Percentiles rank a stretch among this genome's conserved stretches.
Evolutionary conservation across 2,888 invertebrate species (phyloP).

Genomic region (Andrena camellia): DNA sequence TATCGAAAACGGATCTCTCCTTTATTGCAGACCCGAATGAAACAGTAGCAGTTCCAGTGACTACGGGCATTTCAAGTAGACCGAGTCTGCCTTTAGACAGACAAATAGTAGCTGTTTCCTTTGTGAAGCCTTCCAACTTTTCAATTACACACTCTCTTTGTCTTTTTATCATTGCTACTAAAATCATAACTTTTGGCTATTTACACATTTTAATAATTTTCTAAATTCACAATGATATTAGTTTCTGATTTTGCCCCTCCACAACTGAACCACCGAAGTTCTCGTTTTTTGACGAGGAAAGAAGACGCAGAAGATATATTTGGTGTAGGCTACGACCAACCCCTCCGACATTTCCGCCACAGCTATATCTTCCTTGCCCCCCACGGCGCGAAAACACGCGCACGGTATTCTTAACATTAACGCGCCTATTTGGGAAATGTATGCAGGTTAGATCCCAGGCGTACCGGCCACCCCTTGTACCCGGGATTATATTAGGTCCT

Average conservation of each 20-base stretch:
- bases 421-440: constrained; percentile 77
- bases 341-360: constrained; percentile 51
- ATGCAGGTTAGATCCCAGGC: constrained; percentile 74
- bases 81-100: not conserved
- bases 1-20: constrained; percentile 1
- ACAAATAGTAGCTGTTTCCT: no score
- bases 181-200: no score
- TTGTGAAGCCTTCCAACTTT: not conserved
- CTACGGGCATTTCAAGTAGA: not conserved
- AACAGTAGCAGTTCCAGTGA: no score
- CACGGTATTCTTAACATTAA: constrained; percentile 75
- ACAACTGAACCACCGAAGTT: not conserved
- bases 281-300: not conserved
- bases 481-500: constrained; percentile 79
- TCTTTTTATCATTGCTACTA: no score
- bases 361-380: constrained; percentile 32
- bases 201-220: no score
- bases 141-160: no score
- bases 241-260: no score
- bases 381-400: constrained; percentile 56
- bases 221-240: no score
- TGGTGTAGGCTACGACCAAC: constrained; percentile 8
- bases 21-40: not conserved
- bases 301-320: not conserved
- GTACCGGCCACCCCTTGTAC: constrained; percentile 71